Percentiles rank a stretch among this genome's conserved stretches.
phyloP scores from a whole-genome alignment of 2,888 invertebrate genomes.

The Adelphocoris suturalis region DNA sequence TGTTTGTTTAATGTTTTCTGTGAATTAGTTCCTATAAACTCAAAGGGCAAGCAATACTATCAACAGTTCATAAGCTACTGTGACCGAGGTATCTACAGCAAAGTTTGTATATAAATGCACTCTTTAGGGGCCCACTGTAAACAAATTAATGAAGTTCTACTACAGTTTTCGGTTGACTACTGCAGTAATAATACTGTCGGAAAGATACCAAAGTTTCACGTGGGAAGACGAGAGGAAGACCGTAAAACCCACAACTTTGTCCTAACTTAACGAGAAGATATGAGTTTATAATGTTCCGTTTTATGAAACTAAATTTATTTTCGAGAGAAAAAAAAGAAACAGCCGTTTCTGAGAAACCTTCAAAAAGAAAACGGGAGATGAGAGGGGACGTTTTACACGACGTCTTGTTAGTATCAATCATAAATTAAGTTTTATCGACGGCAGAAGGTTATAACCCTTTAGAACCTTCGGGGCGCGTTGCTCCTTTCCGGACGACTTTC shows the following conservation, averaged over 20 bases:
- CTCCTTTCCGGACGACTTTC: conserved; percentile 28
- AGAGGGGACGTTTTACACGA: conserved; percentile 58
- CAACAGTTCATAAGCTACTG: no score
- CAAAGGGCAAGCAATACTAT: no score
- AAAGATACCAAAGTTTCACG: neutral
- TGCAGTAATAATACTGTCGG: neutral
- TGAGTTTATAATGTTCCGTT: conserved; percentile 49
- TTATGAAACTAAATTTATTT: conserved; percentile 59
- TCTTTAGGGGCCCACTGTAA: no score
- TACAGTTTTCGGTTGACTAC: neutral
- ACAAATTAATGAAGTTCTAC: neutral
- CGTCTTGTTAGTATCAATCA: conserved; percentile 71
- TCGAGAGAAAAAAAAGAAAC: neutral
- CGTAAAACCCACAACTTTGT: conserved; percentile 54
- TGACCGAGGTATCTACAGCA: no score
- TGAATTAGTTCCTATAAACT: no score
- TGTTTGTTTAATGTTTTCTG: no score
- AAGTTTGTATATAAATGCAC: no score
- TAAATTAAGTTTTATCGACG: conserved; percentile 66
- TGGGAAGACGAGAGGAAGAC: neutral
- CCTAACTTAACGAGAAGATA: conserved; percentile 47
- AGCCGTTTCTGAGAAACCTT: conserved; percentile 50
- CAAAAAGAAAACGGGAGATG: neutral
- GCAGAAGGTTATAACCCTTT: conserved; percentile 50
- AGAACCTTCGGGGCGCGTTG: conserved; percentile 51